Percentiles rank a stretch among this genome's conserved stretches.
Conservation (phyloP, 2,113 vertebrate species). For the Atrichornis clamosus region DNA sequence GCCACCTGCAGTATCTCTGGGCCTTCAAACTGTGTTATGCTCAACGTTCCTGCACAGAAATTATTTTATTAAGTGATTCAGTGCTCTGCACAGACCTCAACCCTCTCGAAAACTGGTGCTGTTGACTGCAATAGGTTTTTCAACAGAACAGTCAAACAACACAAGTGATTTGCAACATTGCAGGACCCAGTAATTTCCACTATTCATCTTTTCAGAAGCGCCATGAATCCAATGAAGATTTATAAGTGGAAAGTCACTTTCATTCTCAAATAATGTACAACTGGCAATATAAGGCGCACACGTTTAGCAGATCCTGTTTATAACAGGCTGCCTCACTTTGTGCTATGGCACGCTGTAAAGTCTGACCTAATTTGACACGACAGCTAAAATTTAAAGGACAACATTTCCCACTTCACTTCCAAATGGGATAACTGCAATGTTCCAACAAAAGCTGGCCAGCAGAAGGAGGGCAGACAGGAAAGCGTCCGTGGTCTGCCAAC, state of each 20-base stretch:
- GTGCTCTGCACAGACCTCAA: background rate
- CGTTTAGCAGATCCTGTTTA: constrained; percentile 25
- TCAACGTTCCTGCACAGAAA: constrained; percentile 7
- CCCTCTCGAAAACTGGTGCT: background rate
- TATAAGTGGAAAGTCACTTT: constrained; percentile 34
- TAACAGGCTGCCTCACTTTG: constrained; percentile 42
- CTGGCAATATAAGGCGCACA: constrained; percentile 12
- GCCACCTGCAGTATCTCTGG: background rate
- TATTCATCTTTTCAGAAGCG: constrained; percentile 9
- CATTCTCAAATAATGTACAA: constrained; percentile 44
- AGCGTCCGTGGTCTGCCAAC: constrained; percentile 58
- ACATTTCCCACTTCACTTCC: constrained; percentile 60
- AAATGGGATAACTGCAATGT: constrained; percentile 23
- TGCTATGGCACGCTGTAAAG: constrained; percentile 42
- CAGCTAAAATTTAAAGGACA: constrained; percentile 66
- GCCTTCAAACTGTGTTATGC: background rate
- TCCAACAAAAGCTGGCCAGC: constrained; percentile 55
- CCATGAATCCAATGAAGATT: constrained; percentile 51
- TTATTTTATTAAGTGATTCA: constrained; percentile 10
- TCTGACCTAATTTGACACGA: constrained; percentile 65
- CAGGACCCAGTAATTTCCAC: constrained; percentile 25
- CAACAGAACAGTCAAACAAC: constrained; percentile 47
- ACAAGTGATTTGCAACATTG: constrained; percentile 26
- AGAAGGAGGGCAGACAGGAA: constrained; percentile 50
- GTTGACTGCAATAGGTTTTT: constrained; percentile 20